Base-by-base conservation (phyloP, 2,888 invertebrate species). In the Agrotis puta region DNA sequence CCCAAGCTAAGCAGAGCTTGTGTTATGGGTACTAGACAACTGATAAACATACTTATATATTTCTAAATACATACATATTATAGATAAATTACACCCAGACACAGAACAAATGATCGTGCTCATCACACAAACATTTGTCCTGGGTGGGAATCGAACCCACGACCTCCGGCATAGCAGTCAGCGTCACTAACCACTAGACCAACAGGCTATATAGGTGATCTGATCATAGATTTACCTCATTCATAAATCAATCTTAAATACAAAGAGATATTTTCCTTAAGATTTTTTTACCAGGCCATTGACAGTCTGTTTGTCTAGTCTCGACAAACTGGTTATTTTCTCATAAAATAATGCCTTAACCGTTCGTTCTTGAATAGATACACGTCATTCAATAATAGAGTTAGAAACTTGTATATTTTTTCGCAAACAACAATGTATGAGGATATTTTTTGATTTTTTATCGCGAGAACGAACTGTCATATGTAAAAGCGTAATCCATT, bases 401-500 rank as follows among this genome's bases (percentile, higher is more conserved):
- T 45, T 6, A 16, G 13, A 53, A n/a, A 4, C 14, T 9, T 33
- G 20, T 45, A 22, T 5, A 24, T 18, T 27, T 61, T 16, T 53
- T 14, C n/a, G 1, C 39, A n/a, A 59, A 45, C 9, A 43, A 43
- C 27, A 45, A 54, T 22, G 5, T 39, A 50, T 33, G 16, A 18
- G 33, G 16, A 27, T 18, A 43, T 56, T 24, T 9, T 14, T 45
- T 47, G 51, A 18, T 20, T 65, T 65, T 59, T 56, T 47, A 33
- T 7, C 33, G 18, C 16, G 18, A 51, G 43, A 27, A 65, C 24
- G 22, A 16, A 4, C 45, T 80, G 54, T 65, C 74, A 57, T 4
- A 27, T 22, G 9, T 43, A 39, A 57, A 9, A 43, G 75, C 18
- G 18, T 51, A 54, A 66, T 76, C 61, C 61, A 76, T 80, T 74